phyloP scores from a whole-genome alignment of 2,888 invertebrate genomes.

The Matsumyia berberina region DNA sequence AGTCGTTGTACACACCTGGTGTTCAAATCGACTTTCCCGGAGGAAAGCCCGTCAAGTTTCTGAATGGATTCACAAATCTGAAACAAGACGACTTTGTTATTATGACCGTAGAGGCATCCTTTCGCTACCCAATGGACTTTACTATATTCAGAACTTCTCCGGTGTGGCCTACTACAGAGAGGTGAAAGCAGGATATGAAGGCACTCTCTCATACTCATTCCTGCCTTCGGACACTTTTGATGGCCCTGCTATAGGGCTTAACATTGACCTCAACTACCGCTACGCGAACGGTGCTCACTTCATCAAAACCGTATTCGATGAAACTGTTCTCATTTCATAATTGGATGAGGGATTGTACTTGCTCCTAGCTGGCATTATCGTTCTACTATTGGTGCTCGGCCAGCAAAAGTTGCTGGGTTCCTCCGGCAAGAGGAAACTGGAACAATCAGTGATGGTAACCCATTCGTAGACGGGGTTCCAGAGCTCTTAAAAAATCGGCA shows the following conservation, averaged over 20 bases:
- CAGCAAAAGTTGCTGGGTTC: conserved; percentile 95
- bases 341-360: conserved; percentile 98
- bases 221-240: conserved; percentile 98
- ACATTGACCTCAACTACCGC: conserved; percentile 95
- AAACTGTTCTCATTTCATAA: conserved; percentile 97
- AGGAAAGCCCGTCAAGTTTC: conserved; percentile 95
- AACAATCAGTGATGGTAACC: conserved; percentile 93
- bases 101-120: conserved; percentile 97
- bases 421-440: conserved; percentile 93
- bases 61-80: conserved; percentile 98
- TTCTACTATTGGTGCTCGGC: conserved; percentile 93
- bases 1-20: conserved; percentile 88
- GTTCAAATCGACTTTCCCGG: conserved; percentile 89
- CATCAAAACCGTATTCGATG: conserved; percentile 97
- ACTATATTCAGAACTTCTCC: conserved; percentile 99
- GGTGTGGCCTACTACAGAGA: conserved; percentile 93
- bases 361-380: conserved; percentile 95
- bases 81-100: conserved; percentile 95
- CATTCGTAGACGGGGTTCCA: conserved; percentile 99
- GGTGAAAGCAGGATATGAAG: conserved; percentile 96
- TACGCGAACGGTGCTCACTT: conserved; percentile 88
- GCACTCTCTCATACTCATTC: conserved; percentile 97
- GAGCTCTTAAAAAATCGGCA: conserved; percentile 89
- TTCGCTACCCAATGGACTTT: conserved; percentile 99
- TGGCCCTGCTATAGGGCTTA: conserved; percentile 97